Evolutionary conservation across 2,888 invertebrate species (phyloP), one percentile per base, ranked within the genome.

Genomic region (Cephus nigrinus): DNA sequence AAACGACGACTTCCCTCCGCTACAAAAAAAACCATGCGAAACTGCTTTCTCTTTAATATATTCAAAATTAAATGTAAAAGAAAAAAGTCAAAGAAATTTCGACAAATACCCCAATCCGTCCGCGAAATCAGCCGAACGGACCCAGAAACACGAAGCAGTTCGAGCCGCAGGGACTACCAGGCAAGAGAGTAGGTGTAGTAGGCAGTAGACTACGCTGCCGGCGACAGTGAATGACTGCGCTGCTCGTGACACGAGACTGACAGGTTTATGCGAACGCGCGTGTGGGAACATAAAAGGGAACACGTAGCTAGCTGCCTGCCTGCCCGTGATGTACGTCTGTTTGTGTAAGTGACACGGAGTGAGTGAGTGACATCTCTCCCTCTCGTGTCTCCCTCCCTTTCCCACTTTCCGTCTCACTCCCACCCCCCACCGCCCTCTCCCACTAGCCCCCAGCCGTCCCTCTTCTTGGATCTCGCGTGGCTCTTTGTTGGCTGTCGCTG

Each of bases 201-300:
- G 40, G 40, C 40, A 40, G 40, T 40, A 40, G 40, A 40, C 69
- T 30, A 72, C 36, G 86, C 88, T 89, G 89, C 83, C 85, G 86
- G 87, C 86, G 89, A 90, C 90, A 87, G 88, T 90, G 91, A 91
- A 91, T 91, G 90, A 91, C 90, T 91, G 90, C 88, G 83, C 89
- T 91, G 91, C 89, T 82, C 86, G 87, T 91, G 91, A 91, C 91
- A 91, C 87, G 87, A 91, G 90, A 91, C 91, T 91, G 91, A 91
- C 91, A 90, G 90, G 90, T 91, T 91, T 91, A 91, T 91, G 91
- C 88, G 88, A 88, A 84, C 87, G 87, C 88, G 87, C 86, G 88
- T 88, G 89, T 89, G 90, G 88, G 89, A 89, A 88, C 88, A 89
- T 88, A 90, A 90, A 90, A 90, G 90, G 89, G 89, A 90, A 86